These are phyloP conservation scores for Pandemis heparana DNA, from an alignment of 2,888 invertebrate genomes.

Conservation along the genomic window DNA sequence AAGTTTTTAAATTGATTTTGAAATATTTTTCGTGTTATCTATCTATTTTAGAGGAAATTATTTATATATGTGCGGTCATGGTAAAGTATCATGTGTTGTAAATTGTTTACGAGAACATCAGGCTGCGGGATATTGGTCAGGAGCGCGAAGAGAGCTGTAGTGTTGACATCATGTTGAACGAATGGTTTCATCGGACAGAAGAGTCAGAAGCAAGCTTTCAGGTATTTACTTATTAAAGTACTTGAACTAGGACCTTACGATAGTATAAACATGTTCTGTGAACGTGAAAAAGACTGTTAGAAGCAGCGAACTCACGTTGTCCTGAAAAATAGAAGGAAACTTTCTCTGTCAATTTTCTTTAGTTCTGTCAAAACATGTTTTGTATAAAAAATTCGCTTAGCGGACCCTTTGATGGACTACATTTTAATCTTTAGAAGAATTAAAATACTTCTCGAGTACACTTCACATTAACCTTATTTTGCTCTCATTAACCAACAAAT, in stretches of 20 bases:
- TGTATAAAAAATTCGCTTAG: neutral
- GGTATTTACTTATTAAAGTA: conserved; percentile 55
- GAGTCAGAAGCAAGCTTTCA: conserved; percentile 70
- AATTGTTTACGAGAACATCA: conserved; percentile 65
- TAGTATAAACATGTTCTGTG: neutral
- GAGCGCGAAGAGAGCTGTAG: conserved; percentile 61
- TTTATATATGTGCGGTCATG: conserved; percentile 79
- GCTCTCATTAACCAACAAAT: neutral
- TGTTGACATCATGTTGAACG: conserved; percentile 81
- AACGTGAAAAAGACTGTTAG: neutral
- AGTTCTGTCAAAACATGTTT: neutral
- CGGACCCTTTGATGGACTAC: neutral
- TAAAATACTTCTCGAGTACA: neutral
- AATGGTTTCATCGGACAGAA: conserved; percentile 78
- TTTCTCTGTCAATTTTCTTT: neutral
- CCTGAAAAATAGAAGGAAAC: neutral
- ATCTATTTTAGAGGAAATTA: conserved; percentile 83
- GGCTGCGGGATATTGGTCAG: conserved; percentile 65
- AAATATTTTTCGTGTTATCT: conserved; percentile 79
- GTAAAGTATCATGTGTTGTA: conserved; percentile 80
- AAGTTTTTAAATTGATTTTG: conserved; percentile 81
- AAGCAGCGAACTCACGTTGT: neutral
- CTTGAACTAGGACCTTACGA: neutral
- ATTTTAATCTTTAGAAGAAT: neutral
- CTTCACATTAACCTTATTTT: neutral